Percentiles rank a stretch among this genome's conserved stretches.
phyloP scores from a whole-genome alignment of 2,888 invertebrate genomes.

The Microplitis manilae region DNA sequence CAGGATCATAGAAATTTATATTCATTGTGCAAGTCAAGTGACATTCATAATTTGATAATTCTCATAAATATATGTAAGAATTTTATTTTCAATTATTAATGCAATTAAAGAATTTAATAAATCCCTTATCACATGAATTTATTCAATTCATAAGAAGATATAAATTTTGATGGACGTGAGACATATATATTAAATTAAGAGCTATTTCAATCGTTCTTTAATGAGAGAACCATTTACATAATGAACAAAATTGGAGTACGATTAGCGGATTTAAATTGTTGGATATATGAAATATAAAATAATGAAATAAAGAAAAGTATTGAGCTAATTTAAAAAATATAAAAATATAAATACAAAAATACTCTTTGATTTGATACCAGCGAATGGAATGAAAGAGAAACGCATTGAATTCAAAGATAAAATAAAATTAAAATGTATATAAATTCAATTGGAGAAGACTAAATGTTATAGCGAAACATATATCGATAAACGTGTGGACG shows the following conservation, averaged over 20 bases:
- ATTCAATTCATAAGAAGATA: no score
- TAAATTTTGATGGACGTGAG: no score
- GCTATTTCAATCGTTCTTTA: not conserved
- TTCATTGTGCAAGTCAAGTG: no score
- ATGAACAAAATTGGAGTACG: not conserved
- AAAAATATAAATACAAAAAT: not conserved
- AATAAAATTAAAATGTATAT: not conserved
- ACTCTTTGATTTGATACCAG: not conserved
- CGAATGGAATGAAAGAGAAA: not conserved
- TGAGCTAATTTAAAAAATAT: not conserved
- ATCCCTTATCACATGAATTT: no score
- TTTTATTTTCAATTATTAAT: no score
- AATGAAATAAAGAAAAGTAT: no score
- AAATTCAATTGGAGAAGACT: not conserved
- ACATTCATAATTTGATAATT: no score
- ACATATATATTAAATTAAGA: not conserved
- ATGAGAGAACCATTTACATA: not conserved
- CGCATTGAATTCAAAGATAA: not conserved
- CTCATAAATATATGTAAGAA: no score
- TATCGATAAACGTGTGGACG: conserved; percentile 20
- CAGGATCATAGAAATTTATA: no score
- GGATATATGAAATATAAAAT: no score
- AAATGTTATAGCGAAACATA: conserved; percentile 4
- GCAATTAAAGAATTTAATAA: no score
- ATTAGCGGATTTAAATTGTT: no score